Evolutionary conservation across 1,140 invertebrate genomes (phyloP).

Genomic region (Melipona quadrifasciata): DNA sequence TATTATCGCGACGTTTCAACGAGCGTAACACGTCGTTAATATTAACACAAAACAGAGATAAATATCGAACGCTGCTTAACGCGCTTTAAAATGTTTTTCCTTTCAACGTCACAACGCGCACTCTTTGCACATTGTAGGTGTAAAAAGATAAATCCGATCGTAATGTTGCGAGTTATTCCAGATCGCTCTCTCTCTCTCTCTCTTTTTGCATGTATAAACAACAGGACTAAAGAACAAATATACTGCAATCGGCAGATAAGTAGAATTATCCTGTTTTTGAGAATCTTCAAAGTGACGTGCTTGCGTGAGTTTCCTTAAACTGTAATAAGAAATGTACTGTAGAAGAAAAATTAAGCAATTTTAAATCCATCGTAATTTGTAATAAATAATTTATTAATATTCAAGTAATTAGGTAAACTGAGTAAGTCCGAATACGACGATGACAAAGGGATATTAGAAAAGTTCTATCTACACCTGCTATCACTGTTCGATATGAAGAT

Average conservation of each 20-base stretch:
- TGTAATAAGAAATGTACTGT: neutral
- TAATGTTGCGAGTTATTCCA: constrained; percentile 2
- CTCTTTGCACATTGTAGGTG: neutral
- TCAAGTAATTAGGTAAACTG: too few species aligned
- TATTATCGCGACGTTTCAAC: neutral
- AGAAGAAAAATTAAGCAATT: too few species aligned
- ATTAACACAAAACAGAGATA: neutral
- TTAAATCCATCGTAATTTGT: too few species aligned
- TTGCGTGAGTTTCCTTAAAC: neutral
- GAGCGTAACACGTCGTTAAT: neutral
- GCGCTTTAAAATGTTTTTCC: neutral
- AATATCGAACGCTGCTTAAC: constrained; percentile 1
- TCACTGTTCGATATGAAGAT: too few species aligned
- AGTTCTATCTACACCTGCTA: too few species aligned
- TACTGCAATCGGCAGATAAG: neutral
- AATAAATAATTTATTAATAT: too few species aligned
- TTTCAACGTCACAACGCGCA: neutral
- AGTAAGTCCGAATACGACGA: too few species aligned
- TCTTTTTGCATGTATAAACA: constrained; percentile 6
- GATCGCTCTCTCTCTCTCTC: constrained; percentile 1
- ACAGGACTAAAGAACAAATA: constrained; percentile 1
- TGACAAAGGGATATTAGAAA: too few species aligned
- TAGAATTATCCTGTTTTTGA: neutral
- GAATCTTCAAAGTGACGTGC: neutral
- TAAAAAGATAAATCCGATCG: neutral